Evolutionary conservation across 2,888 invertebrate species (phyloP).

Genomic region (Cynaeus angustus): DNA sequence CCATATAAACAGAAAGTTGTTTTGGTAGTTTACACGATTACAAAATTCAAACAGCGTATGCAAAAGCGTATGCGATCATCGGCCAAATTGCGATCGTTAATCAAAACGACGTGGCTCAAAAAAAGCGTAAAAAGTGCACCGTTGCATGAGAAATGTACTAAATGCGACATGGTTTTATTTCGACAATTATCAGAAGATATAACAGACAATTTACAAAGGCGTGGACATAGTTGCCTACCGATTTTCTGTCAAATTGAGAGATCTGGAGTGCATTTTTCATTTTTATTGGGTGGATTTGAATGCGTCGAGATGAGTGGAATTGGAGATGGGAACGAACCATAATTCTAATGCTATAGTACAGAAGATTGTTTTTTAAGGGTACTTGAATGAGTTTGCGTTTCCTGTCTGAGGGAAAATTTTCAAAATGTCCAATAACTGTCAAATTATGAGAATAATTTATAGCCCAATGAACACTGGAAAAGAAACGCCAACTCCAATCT

Average conservation of each 20-base stretch:
- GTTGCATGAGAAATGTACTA: constrained; percentile 35
- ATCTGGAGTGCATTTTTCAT: no score
- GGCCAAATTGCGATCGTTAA: constrained; percentile 21
- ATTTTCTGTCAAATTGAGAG: constrained; percentile 2
- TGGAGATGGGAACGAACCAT: no score
- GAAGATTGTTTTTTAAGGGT: no score
- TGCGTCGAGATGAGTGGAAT: no score
- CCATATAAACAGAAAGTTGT: constrained; percentile 42
- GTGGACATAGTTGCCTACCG: neutral
- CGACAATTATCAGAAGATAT: constrained; percentile 21
- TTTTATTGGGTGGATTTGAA: no score
- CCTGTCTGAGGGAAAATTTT: no score
- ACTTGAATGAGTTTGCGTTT: no score
- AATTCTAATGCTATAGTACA: no score
- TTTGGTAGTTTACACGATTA: constrained; percentile 35
- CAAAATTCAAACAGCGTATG: constrained; percentile 30
- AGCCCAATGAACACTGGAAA: no score
- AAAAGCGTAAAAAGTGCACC: constrained; percentile 4
- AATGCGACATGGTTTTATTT: constrained; percentile 27
- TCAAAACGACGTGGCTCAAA: constrained; percentile 18
- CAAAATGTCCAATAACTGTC: neutral
- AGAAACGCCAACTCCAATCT: neutral
- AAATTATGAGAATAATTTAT: neutral
- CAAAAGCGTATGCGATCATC: constrained; percentile 19
- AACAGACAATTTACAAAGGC: neutral